A percentile compares a stretch with the other conserved stretches of the same genome.
phyloP scores from a whole-genome alignment of 2,113 vertebrate genomes.

The Beaufortia kweichowensis region DNA sequence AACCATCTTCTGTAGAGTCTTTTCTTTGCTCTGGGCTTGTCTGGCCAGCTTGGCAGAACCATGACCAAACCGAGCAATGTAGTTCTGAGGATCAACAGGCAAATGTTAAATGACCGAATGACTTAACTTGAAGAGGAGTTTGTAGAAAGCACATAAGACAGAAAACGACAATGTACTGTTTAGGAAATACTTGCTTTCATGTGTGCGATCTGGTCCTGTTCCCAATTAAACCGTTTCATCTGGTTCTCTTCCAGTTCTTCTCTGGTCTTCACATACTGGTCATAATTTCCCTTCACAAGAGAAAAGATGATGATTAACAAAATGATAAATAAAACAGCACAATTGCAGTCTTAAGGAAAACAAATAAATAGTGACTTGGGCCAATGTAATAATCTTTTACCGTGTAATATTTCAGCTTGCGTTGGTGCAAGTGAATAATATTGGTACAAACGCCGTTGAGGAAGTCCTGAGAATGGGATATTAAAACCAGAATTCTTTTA shows the following conservation, averaged over 20 bases:
- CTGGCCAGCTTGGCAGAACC: constrained; percentile 95
- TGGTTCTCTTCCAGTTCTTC: constrained; percentile 97
- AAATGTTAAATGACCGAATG: background rate
- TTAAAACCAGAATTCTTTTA: constrained; percentile 93
- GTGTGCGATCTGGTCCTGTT: constrained; percentile 96
- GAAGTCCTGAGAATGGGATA: constrained; percentile 98
- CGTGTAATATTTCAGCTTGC: constrained; percentile 95
- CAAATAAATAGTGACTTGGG: no score
- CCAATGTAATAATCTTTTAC: no score
- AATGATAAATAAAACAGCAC: no score
- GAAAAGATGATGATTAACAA: constrained; percentile 36
- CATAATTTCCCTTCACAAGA: constrained; percentile 89
- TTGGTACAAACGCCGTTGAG: constrained; percentile 97
- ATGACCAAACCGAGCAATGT: constrained; percentile 96
- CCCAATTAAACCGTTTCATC: constrained; percentile 99
- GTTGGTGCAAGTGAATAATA: constrained; percentile 94
- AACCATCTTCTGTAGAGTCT: constrained; percentile 99
- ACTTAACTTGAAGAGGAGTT: background rate
- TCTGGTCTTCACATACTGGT: constrained; percentile 97
- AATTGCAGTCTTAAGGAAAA: background rate
- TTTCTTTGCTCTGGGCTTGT: constrained; percentile 99
- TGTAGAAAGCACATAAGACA: background rate
- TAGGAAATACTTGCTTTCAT: constrained; percentile 84
- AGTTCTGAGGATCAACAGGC: constrained; percentile 77
- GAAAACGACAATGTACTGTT: background rate